Conservation (phyloP, 92 coral and sea anemone species). For the Micromussa lordhowensis region DNA sequence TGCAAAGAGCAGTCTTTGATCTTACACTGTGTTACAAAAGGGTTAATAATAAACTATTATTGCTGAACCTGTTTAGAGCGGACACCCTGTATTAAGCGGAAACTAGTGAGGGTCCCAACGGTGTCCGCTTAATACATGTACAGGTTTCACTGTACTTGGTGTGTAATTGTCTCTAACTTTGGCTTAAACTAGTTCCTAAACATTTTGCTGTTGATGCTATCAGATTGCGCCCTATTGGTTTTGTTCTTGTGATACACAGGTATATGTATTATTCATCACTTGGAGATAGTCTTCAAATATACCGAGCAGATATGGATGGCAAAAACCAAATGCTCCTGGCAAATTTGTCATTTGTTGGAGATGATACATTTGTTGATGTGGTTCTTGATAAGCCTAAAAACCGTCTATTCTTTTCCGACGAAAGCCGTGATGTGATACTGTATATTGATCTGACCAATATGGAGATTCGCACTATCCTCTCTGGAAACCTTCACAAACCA, state of each 20-base stretch:
- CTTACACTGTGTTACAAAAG: no score
- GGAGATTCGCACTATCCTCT: slow-evolving; percentile 6
- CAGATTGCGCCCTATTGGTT: background rate
- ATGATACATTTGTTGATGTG: slow-evolving; percentile 4
- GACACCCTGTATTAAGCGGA: no score
- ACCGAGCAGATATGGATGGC: slow-evolving; percentile 34
- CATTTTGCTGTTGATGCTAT: background rate
- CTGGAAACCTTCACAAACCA: slow-evolving; percentile 27
- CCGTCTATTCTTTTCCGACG: slow-evolving; percentile 24
- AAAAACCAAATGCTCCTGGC: slow-evolving; percentile 12
- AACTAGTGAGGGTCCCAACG: no score
- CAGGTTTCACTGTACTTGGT: no score
- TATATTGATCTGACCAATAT: background rate
- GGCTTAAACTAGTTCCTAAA: no score
- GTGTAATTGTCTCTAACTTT: no score
- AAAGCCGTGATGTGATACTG: slow-evolving; percentile 4
- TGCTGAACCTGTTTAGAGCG: no score
- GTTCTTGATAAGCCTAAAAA: slow-evolving; percentile 5
- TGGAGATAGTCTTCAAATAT: slow-evolving; percentile 4
- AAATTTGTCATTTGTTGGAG: slow-evolving; percentile 17
- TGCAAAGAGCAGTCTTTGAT: no score
- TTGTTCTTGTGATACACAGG: slow-evolving; percentile 11
- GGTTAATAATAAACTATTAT: no score
- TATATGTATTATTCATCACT: slow-evolving; percentile 21
- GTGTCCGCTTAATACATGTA: no score